Evolutionary conservation across 2,113 vertebrate genomes (phyloP).

Genomic region (Phalacrocorax carbo): DNA sequence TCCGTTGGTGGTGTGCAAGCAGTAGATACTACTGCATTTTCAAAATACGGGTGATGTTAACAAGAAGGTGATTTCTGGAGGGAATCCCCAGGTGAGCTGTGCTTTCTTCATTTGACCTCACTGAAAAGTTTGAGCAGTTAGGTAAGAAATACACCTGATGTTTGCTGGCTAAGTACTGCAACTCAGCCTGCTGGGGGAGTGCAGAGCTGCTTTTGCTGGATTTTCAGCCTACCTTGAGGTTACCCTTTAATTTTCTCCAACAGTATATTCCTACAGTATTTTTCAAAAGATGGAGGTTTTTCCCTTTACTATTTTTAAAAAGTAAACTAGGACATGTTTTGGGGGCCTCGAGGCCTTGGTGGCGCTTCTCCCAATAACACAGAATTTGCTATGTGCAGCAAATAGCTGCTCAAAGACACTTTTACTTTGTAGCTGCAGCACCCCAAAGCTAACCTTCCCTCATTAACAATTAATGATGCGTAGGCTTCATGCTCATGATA

Average conservation of each 20-base stretch:
- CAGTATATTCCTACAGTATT: not conserved
- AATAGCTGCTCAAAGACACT: not conserved
- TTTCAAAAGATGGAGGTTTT: not conserved
- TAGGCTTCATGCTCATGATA: not conserved
- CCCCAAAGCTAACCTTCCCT: not conserved
- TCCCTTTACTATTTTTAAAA: not conserved
- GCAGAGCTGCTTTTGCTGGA: not conserved
- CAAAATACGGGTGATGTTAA: not conserved
- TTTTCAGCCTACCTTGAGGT: not conserved
- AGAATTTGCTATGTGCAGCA: not conserved
- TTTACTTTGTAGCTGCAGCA: not conserved
- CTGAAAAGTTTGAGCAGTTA: not conserved
- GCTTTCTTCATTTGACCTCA: not conserved
- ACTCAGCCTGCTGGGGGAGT: not conserved
- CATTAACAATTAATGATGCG: constrained; percentile 9
- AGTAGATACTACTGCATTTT: not conserved
- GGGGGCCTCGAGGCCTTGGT: not conserved
- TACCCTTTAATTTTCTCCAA: not conserved
- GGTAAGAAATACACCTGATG: not conserved
- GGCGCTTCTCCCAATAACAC: not conserved
- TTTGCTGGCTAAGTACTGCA: not conserved
- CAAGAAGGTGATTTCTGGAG: not conserved
- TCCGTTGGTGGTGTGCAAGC: not conserved
- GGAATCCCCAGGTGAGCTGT: not conserved
- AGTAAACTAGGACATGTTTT: not conserved